These are phyloP conservation scores for Poeciliopsis turneri DNA, from an alignment of 2,797 vertebrate genomes.

Conservation along the genomic window DNA sequence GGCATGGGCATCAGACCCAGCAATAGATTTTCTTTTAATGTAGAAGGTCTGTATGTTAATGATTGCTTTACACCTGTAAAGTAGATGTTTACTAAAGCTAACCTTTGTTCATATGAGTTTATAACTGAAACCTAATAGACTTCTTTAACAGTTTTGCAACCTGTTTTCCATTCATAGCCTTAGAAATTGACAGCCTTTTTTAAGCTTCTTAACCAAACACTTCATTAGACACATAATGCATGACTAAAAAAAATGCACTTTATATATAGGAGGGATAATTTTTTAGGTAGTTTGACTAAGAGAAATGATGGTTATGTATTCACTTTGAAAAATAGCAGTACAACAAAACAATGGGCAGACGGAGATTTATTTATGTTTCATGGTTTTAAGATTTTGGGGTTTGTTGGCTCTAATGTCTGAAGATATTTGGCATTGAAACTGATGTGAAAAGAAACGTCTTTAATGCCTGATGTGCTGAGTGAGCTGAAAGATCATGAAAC, in stretches of 20 bases:
- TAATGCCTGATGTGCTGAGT: background rate
- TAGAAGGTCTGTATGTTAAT: slow-evolving; percentile 56
- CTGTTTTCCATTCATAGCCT: background rate
- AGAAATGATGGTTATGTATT: background rate
- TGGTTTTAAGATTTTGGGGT: background rate
- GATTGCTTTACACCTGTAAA: slow-evolving; percentile 33
- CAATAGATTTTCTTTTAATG: slow-evolving; percentile 43
- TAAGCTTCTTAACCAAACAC: background rate
- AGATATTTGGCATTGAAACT: background rate
- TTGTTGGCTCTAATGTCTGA: background rate
- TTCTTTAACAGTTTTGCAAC: background rate
- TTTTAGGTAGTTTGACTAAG: background rate
- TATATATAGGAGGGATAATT: background rate
- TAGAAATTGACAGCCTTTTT: background rate
- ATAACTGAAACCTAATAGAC: slow-evolving; percentile 20
- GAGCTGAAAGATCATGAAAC: background rate
- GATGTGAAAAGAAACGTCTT: background rate
- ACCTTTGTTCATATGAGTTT: slow-evolving; percentile 45
- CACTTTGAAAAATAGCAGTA: background rate
- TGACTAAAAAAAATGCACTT: background rate
- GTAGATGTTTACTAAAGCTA: slow-evolving; percentile 32
- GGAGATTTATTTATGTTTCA: background rate
- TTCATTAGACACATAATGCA: background rate
- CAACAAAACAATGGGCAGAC: background rate
- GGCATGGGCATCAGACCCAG: slow-evolving; percentile 52